Conservation (phyloP, 2,888 invertebrate genomes). For the Heliconius sara region DNA sequence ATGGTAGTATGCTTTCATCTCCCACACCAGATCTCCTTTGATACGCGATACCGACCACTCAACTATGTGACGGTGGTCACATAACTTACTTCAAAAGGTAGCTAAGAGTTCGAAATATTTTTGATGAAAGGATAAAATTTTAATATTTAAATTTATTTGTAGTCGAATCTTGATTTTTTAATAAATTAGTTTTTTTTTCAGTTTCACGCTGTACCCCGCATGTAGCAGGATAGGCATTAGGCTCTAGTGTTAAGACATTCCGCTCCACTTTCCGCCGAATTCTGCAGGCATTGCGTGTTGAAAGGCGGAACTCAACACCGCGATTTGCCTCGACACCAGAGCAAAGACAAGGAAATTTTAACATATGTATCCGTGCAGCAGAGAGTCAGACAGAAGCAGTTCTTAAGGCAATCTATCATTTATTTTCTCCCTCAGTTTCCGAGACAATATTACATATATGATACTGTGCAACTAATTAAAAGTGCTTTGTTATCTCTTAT, state of each 20-base stretch:
- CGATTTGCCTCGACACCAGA: neutral
- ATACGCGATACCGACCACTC: constrained; percentile 13
- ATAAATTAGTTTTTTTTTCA: neutral
- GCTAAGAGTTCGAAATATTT: neutral
- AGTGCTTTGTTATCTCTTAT: too few species aligned
- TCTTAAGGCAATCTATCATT: too few species aligned
- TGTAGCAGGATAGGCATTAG: neutral
- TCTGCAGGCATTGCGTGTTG: neutral
- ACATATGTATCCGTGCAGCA: neutral
- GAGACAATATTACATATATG: too few species aligned
- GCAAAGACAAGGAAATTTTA: neutral
- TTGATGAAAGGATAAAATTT: neutral
- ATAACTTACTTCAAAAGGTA: constrained; percentile 12
- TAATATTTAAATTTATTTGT: neutral
- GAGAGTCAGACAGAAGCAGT: too few species aligned
- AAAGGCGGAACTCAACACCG: neutral
- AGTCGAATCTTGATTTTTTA: neutral
- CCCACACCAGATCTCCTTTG: constrained; percentile 17
- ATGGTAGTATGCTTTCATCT: constrained; percentile 8
- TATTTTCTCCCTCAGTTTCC: too few species aligned
- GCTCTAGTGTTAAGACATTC: neutral
- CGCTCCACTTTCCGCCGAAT: neutral
- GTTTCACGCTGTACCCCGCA: neutral
- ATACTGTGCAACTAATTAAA: too few species aligned
- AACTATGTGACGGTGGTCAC: neutral